phyloP scores from a whole-genome alignment of 2,797 vertebrate species.

The Aselliscus stoliczkanus region DNA sequence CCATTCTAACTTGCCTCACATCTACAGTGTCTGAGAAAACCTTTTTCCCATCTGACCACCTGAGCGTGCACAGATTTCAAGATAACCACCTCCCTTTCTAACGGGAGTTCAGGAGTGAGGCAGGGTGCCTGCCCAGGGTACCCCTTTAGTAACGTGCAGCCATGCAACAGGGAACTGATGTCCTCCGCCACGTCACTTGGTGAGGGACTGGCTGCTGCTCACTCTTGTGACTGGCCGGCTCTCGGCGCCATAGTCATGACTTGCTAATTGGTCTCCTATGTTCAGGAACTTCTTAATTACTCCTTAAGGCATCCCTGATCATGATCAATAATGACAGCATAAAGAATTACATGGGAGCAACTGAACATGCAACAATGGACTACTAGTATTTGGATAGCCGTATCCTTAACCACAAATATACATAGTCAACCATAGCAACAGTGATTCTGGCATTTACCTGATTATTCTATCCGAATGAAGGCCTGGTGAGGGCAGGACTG shows the following conservation, averaged over 20 bases:
- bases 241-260: neutral
- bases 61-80: neutral
- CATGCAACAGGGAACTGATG: rapidly evolving
- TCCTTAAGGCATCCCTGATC: neutral
- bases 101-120: neutral
- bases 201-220: neutral
- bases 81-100: neutral
- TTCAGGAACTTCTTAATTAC: neutral
- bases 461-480: neutral
- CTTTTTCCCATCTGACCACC: neutral
- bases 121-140: neutral
- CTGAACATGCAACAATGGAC: neutral
- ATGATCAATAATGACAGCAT: too few species aligned
- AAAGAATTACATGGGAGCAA: neutral
- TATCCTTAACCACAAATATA: neutral
- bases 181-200: neutral
- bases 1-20: neutral
- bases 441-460: neutral
- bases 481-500: neutral
- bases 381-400: neutral
- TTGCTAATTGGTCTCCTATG: neutral
- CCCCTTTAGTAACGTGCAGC: rapidly evolving
- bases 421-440: neutral
- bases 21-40: neutral
- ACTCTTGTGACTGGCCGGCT: neutral